phyloP scores from a whole-genome alignment of 2,797 vertebrate genomes.

The Xenopus petersii region DNA sequence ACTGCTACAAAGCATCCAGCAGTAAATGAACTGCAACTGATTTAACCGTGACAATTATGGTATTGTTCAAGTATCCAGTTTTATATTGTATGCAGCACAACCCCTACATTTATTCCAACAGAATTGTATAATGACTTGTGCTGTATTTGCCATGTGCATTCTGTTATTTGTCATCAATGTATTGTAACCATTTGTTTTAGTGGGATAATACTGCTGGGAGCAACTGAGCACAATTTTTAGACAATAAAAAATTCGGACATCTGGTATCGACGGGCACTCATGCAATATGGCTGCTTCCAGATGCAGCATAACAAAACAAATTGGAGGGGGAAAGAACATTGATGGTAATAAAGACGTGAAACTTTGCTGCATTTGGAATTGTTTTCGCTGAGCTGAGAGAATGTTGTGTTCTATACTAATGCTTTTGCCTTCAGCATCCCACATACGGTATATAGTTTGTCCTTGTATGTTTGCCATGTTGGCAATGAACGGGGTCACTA shows the following conservation, averaged over 20 bases:
- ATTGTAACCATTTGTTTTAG: too few species aligned
- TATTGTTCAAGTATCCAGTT: too few species aligned
- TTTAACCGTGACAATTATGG: too few species aligned
- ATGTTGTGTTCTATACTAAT: not conserved
- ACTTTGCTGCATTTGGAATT: not conserved
- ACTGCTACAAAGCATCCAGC: too few species aligned
- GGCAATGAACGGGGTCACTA: conserved; percentile 20
- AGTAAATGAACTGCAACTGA: too few species aligned
- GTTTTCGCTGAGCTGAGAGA: not conserved
- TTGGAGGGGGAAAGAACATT: too few species aligned
- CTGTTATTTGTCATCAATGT: too few species aligned
- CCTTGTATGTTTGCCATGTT: conserved; percentile 12
- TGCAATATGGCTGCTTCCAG: not conserved
- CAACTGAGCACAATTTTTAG: not conserved
- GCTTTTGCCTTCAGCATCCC: not conserved
- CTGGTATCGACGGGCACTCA: not conserved
- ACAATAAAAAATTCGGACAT: not conserved
- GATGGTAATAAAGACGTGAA: not conserved
- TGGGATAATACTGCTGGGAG: not conserved
- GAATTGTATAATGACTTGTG: too few species aligned
- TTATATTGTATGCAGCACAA: too few species aligned
- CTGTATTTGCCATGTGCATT: too few species aligned
- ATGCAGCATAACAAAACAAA: too few species aligned
- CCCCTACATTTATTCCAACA: too few species aligned
- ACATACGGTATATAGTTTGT: conserved; percentile 2